phyloP scores from a whole-genome alignment of 2,888 invertebrate genomes.

The Hymenopus coronatus region DNA sequence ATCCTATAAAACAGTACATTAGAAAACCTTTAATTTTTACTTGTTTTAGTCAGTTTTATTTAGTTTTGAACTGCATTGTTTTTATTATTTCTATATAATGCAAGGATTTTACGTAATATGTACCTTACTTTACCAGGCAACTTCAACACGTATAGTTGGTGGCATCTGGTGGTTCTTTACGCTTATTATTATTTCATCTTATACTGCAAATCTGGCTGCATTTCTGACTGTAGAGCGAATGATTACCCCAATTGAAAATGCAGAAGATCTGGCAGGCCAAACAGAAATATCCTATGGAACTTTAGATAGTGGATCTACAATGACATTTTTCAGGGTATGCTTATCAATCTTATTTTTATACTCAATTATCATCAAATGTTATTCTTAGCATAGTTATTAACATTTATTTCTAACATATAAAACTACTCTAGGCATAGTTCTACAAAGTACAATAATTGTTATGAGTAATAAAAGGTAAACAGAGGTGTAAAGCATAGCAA shows the following conservation, averaged over 20 bases:
- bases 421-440: too few species aligned
- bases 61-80: background rate
- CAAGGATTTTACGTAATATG: background rate
- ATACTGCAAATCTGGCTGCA: constrained; percentile 88
- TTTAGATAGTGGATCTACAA: constrained; percentile 77
- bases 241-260: constrained; percentile 82
- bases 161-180: constrained; percentile 93
- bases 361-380: background rate
- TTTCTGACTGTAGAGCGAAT: constrained; percentile 87
- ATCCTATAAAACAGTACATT: too few species aligned
- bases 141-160: constrained; percentile 77
- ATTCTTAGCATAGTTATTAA: too few species aligned
- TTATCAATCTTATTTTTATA: background rate
- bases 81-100: background rate
- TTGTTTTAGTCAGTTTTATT: background rate
- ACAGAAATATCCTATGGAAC: constrained; percentile 83
- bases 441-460: background rate
- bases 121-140: constrained; percentile 49
- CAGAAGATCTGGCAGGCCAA: constrained; percentile 80
- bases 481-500: too few species aligned
- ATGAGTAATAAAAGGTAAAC: too few species aligned
- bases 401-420: too few species aligned
- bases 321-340: constrained; percentile 78
- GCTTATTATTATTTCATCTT: constrained; percentile 84
- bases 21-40: too few species aligned